phyloP scores from a whole-genome alignment of 2,797 vertebrate genomes.

The Alectoris magna region DNA sequence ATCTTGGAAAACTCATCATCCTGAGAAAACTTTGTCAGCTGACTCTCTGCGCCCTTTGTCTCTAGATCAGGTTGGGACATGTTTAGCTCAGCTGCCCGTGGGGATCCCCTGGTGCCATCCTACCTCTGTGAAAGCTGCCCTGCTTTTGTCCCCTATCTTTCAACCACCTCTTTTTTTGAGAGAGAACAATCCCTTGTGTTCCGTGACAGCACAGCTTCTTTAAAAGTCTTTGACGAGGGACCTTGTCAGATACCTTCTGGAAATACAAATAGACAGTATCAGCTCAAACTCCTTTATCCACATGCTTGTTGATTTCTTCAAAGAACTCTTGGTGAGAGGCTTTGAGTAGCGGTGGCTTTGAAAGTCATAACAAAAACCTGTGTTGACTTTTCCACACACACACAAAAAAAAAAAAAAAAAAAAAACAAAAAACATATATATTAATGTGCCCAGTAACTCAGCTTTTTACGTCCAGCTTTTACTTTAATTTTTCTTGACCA shows the following conservation, averaged over 20 bases:
- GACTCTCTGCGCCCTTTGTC: not conserved
- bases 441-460: not conserved
- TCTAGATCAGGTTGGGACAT: not conserved
- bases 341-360: not conserved
- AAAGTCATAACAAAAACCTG: not conserved
- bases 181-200: not conserved
- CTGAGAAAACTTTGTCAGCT: constrained; percentile 2
- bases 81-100: not conserved
- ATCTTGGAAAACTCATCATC: not conserved
- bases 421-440: not conserved
- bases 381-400: not conserved
- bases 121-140: not conserved
- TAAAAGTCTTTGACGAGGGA: constrained; percentile 16
- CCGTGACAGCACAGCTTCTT: not conserved
- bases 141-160: not conserved
- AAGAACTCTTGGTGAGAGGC: not conserved
- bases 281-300: not conserved
- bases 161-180: not conserved
- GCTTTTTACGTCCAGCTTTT: not conserved
- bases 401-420: no score
- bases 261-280: not conserved
- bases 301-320: constrained; percentile 6
- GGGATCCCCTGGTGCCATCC: not conserved
- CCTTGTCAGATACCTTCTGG: constrained; percentile 3
- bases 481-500: not conserved